Percentiles rank a stretch among this genome's conserved stretches.
These are phyloP conservation scores for Henicopernis longicauda DNA, from an alignment of 2,113 vertebrate genomes.

Conservation along the genomic window DNA sequence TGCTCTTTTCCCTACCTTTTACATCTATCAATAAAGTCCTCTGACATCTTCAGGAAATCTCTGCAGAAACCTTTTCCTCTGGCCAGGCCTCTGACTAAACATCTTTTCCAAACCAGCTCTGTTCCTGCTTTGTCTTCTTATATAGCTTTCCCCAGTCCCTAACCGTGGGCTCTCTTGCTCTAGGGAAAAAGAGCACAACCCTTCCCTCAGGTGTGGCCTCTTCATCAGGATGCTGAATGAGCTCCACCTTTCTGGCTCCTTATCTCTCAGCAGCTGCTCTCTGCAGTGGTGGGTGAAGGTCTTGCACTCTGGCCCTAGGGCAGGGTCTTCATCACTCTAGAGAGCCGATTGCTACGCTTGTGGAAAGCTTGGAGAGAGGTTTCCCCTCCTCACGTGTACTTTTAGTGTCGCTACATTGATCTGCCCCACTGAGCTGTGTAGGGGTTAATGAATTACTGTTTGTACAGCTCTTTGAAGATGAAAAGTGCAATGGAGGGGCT, in stretches of 20 bases:
- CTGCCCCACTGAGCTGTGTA: neutral
- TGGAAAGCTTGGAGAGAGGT: neutral
- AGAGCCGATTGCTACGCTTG: neutral
- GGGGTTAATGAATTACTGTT: neutral
- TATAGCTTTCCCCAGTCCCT: neutral
- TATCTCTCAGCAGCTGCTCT: neutral
- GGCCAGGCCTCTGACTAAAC: neutral
- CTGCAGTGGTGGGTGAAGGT: neutral
- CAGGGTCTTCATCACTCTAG: neutral
- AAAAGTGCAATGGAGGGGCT: neutral
- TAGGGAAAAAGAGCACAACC: neutral
- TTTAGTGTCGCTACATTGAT: neutral
- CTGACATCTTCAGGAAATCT: neutral
- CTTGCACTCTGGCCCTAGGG: neutral
- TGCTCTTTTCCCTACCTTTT: neutral
- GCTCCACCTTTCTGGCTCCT: neutral
- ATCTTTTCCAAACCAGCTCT: neutral
- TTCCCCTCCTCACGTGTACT: fast-evolving
- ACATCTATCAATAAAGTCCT: neutral
- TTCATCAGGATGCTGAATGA: neutral
- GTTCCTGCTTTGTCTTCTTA: neutral
- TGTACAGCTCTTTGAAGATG: neutral
- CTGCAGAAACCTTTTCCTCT: neutral
- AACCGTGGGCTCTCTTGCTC: too few species aligned
- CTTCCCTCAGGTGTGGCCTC: neutral